Base-by-base conservation (phyloP, 1,140 invertebrate species). In the Bacillus rossius region DNA sequence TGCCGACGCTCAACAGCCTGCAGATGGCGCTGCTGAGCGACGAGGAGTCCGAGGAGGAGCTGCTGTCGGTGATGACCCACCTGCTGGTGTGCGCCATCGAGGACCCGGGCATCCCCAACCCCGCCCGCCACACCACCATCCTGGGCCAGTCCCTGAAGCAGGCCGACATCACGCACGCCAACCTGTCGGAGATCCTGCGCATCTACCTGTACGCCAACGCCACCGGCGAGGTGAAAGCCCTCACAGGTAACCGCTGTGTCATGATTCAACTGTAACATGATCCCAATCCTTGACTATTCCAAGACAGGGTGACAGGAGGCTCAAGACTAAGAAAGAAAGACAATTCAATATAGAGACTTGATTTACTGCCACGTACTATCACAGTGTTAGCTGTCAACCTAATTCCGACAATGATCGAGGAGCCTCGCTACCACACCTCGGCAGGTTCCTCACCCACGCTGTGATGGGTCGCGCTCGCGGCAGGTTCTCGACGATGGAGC, bases 31-130 rank as follows among this genome's bases (percentile, higher is more conserved):
- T 97, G 2, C 73, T 96, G 41, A 87, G 88, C 26, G 87, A 89
- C 67, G 88, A 88, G 67, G 89, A 92, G 57, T 85, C 87, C 20
- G 92, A 95, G 72, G 90, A 94, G 65, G 92, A 95, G 69, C 74
- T 96, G 51, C 68, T 96, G 14, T 91, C 88, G 17, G 86, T 97
- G 7, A 84, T 96, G 73, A 91, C 89, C 4, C 92, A 96, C 74
- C 74, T 98, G 0, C 75, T 97, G 5, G 88, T 94, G 1, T 94
- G 92, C 72, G 94, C 93, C 37, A 93, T 98, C 50, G 81, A 95
- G 75, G 94, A 98, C 77, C 94, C 94, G 0, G 94, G 95, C 1
- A 91, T 97, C 25, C 92, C 92, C 0, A 92, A 93, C 71, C 89
- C 89, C 0, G 87, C 88, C 0, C 75, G 90, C 4, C 89, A 94